Percentiles rank a stretch among this genome's conserved stretches.
These are phyloP conservation scores for Paradoxurus hermaphroditus DNA, from an alignment of 2,113 vertebrate genomes.

Conservation along the genomic window DNA sequence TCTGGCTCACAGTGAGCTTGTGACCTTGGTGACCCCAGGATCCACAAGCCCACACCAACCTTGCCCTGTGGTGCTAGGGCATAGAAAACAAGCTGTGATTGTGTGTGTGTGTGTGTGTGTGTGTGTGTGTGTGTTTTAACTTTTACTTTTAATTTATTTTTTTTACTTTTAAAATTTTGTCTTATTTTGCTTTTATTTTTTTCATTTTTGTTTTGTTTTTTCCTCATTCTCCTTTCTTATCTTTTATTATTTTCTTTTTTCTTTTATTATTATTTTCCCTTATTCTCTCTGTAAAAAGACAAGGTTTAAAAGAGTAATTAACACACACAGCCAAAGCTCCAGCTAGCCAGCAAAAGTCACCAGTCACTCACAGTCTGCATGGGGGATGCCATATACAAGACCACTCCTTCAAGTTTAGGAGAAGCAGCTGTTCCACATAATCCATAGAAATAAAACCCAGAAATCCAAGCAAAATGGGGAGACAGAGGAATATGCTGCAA, in stretches of 20 bases:
- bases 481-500: background rate
- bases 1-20: background rate
- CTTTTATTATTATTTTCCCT: background rate
- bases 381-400: background rate
- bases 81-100: background rate
- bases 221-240: background rate
- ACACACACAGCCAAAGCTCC: background rate
- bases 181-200: background rate
- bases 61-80: background rate
- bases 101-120: background rate
- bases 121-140: background rate
- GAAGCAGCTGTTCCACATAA: background rate
- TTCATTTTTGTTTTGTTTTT: background rate
- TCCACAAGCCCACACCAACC: background rate
- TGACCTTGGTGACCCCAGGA: background rate
- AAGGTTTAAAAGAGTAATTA: background rate
- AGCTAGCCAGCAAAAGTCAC: background rate
- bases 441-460: background rate
- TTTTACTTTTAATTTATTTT: background rate
- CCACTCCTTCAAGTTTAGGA: background rate
- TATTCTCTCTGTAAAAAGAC: background rate
- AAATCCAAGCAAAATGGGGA: background rate
- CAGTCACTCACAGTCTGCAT: background rate
- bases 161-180: background rate
- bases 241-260: background rate